Evolutionary conservation across 2,888 invertebrate species (phyloP), one percentile per base, ranked within the genome.

Genomic region (Willowsia nigromaculata): DNA sequence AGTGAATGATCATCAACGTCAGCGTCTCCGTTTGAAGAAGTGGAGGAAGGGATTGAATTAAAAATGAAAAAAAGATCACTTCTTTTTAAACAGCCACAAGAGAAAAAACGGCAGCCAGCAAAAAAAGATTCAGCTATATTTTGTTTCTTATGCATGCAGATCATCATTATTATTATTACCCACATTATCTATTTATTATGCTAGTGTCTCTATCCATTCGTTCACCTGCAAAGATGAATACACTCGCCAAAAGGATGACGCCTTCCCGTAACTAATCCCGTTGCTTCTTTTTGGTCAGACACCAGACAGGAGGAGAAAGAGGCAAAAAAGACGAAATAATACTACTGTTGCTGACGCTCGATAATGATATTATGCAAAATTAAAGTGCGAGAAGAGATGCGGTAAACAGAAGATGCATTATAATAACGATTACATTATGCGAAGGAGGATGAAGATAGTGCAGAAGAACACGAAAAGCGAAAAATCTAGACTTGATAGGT

Each of bases 231-330:
- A 27, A 76, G 40, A 71, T 74, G 30, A 76, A 53, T n/a, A 47
- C 15, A 53, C 22, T 71, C 30, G 18, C n/a, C 30, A 86, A 33
- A 62, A n/a, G 9, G 68, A 68, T 50, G 74, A 88, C 83, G 50
- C 65, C 82, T 88, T 88, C 76, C 88, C 88, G 82, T 88, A 88
- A 88, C 88, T 76, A 88, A 88, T 88, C 82, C 88, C 88, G 88
- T 88, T 88, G 74, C 15, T 80, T 47, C 68, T 62, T 37, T 76
- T 76, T 53, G 76, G 50, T 53, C 30, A 78, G 30, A 80, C 56
- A 59, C 11, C 33, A 80, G 80, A 59, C 80, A 80, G 80, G 80
- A 80, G 76, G 53, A 76, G 76, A 53, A 33, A 76, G 33, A 76
- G 9, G 71, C 9, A 25, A 30, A 50, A 76, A 53, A 53, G 47